Evolutionary conservation across 2,797 vertebrate genomes (phyloP).

Genomic region (Meda fulgida): DNA sequence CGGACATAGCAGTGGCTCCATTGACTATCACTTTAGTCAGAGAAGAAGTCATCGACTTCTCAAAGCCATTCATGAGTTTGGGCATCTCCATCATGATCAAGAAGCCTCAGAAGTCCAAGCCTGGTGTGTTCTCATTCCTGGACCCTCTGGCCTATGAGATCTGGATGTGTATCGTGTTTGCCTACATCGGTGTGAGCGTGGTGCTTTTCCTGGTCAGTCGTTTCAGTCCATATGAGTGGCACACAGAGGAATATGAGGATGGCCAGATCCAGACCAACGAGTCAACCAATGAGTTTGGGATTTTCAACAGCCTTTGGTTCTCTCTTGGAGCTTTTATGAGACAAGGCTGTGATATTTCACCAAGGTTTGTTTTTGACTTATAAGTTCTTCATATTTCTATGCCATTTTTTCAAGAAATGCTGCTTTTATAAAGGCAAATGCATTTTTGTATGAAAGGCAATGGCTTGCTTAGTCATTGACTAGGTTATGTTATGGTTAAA

Average conservation of each 20-base stretch:
- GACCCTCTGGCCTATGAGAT: conserved; percentile 99
- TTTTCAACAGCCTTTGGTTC: conserved; percentile 99
- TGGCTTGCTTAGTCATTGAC: neutral
- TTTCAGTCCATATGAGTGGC: conserved; percentile 99
- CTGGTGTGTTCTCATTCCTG: conserved; percentile 98
- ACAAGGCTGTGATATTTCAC: conserved; percentile 88
- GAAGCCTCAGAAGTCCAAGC: conserved; percentile 99
- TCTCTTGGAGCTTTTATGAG: conserved; percentile 88
- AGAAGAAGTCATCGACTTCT: conserved; percentile 99
- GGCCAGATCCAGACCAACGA: conserved; percentile 99
- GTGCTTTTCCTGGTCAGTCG: conserved; percentile 99
- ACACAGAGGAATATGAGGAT: conserved; percentile 99
- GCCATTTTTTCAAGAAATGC: neutral
- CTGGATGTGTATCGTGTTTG: conserved; percentile 99
- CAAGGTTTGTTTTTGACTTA: conserved; percentile 71
- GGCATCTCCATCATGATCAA: conserved; percentile 99
- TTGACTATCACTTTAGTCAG: conserved; percentile 97
- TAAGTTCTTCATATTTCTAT: neutral
- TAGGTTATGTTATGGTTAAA: neutral
- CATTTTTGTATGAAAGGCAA: neutral
- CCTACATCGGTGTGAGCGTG: conserved; percentile 99
- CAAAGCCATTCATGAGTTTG: conserved; percentile 99
- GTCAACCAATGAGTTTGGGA: conserved; percentile 99
- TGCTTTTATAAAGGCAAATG: neutral
- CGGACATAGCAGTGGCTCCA: conserved; percentile 97